Evolutionary conservation across 2,888 invertebrate species (phyloP).

Genomic region (Cordilura impudica): DNA sequence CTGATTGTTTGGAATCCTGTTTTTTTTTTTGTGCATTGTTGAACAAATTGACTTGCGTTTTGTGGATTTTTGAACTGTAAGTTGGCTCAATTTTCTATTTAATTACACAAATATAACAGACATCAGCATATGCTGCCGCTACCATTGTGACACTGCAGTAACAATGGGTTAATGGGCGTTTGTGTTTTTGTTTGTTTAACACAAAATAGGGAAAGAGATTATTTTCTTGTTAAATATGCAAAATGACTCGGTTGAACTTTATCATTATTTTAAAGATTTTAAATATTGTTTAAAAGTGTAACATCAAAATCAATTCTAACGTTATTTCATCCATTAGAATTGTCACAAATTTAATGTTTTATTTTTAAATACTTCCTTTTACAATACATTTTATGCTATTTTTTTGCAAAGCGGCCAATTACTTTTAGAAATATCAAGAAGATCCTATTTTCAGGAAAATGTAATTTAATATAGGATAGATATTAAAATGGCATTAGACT

Average conservation of each 20-base stretch:
- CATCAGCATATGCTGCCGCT: constrained; percentile 1
- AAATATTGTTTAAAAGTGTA: too few species aligned
- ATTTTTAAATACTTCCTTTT: too few species aligned
- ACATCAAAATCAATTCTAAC: too few species aligned
- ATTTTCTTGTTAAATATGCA: neutral
- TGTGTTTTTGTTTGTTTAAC: neutral
- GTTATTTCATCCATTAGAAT: too few species aligned
- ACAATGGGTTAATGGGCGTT: constrained; percentile 18
- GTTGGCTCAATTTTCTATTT: constrained; percentile 64
- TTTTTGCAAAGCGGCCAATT: too few species aligned
- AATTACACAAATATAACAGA: constrained; percentile 64
- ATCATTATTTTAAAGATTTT: too few species aligned
- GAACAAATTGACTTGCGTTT: constrained; percentile 45
- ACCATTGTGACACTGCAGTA: neutral
- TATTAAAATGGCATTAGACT: too few species aligned
- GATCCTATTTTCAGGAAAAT: too few species aligned
- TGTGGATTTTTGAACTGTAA: constrained; percentile 43
- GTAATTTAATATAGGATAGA: too few species aligned
- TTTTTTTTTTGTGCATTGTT: neutral
- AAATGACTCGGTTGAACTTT: neutral
- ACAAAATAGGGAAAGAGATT: neutral
- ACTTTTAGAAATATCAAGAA: too few species aligned
- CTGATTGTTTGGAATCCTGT: constrained; percentile 8
- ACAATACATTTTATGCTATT: too few species aligned
- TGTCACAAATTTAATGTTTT: too few species aligned